Evolutionary conservation across 2,113 vertebrate species (phyloP).

Genomic region (Echinops telfairi): DNA sequence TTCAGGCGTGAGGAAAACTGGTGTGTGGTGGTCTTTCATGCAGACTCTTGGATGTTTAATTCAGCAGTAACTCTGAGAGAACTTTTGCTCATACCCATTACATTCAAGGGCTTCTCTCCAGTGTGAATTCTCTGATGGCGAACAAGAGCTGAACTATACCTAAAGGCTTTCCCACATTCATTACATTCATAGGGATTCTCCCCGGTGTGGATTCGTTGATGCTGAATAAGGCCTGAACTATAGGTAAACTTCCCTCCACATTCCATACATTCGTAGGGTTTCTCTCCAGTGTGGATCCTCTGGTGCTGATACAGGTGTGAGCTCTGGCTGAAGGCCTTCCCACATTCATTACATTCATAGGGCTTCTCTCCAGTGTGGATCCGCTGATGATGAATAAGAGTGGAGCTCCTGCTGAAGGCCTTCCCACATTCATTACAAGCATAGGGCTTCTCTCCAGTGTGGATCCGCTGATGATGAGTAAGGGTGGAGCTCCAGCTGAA

Average conservation of each 20-base stretch:
- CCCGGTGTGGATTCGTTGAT: slow-evolving; percentile 84
- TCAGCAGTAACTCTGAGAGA: slow-evolving; percentile 75
- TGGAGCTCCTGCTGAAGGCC: slow-evolving; percentile 84
- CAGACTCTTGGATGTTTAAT: slow-evolving; percentile 73
- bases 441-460: slow-evolving; percentile 91
- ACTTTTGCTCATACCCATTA: slow-evolving; percentile 72
- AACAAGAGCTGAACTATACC: slow-evolving; percentile 83
- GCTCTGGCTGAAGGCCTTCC: slow-evolving; percentile 85
- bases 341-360: slow-evolving; percentile 83
- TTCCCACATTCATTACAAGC: slow-evolving; percentile 88
- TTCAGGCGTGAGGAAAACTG: slow-evolving; percentile 36
- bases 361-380: slow-evolving; percentile 85
- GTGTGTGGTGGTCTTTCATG: slow-evolving; percentile 61
- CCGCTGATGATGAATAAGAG: slow-evolving; percentile 84
- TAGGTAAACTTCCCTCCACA: slow-evolving; percentile 85
- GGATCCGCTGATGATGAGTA: slow-evolving; percentile 88
- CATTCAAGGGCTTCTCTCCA: slow-evolving; percentile 83
- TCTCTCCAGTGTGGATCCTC: slow-evolving; percentile 86
- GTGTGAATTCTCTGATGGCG: slow-evolving; percentile 84
- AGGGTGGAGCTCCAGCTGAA: slow-evolving; percentile 86
- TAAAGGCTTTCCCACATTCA: slow-evolving; percentile 83
- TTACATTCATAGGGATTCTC: slow-evolving; percentile 84
- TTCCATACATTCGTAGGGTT: slow-evolving; percentile 84
- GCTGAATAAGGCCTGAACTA: slow-evolving; percentile 85
- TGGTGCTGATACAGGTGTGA: slow-evolving; percentile 84